These are phyloP conservation scores for Forbesichthys agassizii DNA, from an alignment of 2,113 vertebrate species.

Conservation along the genomic window DNA sequence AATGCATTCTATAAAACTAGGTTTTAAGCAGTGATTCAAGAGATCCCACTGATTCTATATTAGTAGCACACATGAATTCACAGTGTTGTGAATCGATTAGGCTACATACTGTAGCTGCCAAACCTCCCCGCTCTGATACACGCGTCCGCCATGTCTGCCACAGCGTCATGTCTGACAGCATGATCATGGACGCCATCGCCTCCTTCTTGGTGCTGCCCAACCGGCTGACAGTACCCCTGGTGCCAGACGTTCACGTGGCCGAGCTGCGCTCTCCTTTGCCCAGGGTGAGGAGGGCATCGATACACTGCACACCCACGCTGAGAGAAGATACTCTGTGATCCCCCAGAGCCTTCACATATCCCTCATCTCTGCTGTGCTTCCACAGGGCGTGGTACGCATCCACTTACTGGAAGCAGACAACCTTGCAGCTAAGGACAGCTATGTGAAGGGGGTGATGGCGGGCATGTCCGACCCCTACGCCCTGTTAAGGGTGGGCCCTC, in stretches of 20 bases:
- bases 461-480: slow-evolving; percentile 93
- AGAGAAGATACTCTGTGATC: slow-evolving; percentile 1
- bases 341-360: not conserved
- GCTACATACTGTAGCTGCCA: not conserved
- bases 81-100: not conserved
- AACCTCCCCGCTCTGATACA: not conserved
- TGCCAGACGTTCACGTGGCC: slow-evolving; percentile 83
- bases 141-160: slow-evolving; percentile 1
- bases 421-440: slow-evolving; percentile 86
- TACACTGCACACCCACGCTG: slow-evolving; percentile 16
- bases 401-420: slow-evolving; percentile 82
- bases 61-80: not conserved
- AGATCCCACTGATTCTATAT: not conserved
- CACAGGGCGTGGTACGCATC: slow-evolving; percentile 88
- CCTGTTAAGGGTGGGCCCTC: slow-evolving; percentile 86
- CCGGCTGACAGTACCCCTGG: slow-evolving; percentile 86
- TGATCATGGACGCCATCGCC: slow-evolving; percentile 95
- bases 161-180: slow-evolving; percentile 87
- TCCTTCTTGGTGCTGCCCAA: slow-evolving; percentile 91
- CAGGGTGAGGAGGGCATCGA: slow-evolving; percentile 74
- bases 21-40: too few species aligned
- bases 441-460: slow-evolving; percentile 86
- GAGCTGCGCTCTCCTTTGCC: slow-evolving; percentile 88
- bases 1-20: not conserved
- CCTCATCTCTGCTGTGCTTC: not conserved